Percentiles rank a stretch among this genome's conserved stretches.
Evolutionary conservation across 2,888 invertebrate species (phyloP).

Genomic region (Cryptocheilus praepositus): DNA sequence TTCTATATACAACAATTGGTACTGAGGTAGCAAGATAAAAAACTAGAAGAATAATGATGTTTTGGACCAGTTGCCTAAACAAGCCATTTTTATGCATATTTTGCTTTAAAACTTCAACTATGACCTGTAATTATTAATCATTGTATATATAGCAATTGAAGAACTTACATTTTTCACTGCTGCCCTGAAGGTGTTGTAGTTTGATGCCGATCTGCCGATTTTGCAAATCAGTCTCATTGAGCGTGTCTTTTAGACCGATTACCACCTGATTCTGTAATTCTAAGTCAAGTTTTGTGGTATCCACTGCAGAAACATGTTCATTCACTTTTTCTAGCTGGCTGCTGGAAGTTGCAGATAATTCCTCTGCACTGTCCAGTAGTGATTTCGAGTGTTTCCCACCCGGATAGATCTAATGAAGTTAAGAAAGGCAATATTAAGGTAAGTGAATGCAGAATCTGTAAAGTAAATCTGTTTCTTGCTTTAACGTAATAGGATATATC

Average conservation of each 20-base stretch:
- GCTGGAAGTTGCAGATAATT: slow-evolving; percentile 63
- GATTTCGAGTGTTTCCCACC: slow-evolving; percentile 61
- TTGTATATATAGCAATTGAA: too few relatives aligned
- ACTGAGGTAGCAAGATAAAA: too few relatives aligned
- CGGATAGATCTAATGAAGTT: slow-evolving; percentile 60
- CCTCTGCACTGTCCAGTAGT: slow-evolving; percentile 66
- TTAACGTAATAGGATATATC: too few relatives aligned
- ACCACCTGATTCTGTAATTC: slow-evolving; percentile 65
- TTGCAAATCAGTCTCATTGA: slow-evolving; percentile 69
- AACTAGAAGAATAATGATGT: too few relatives aligned
- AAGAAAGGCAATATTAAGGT: too few relatives aligned
- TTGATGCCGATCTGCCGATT: slow-evolving; percentile 71
- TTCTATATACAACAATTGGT: too few relatives aligned
- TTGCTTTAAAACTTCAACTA: too few relatives aligned
- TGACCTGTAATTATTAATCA: too few relatives aligned
- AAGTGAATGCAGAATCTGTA: too few relatives aligned
- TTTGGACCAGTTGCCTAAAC: too few relatives aligned
- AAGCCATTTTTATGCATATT: too few relatives aligned
- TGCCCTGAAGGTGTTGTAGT: slow-evolving; percentile 76
- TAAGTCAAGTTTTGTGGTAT: slow-evolving; percentile 74
- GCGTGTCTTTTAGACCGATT: slow-evolving; percentile 62
- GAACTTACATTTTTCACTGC: slow-evolving; percentile 75
- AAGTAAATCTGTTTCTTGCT: too few relatives aligned
- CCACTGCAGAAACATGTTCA: slow-evolving; percentile 73
- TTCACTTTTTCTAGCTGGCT: slow-evolving; percentile 64